Conservation (phyloP, 2,888 invertebrate genomes). For the Melangyna quadrimaculata region DNA sequence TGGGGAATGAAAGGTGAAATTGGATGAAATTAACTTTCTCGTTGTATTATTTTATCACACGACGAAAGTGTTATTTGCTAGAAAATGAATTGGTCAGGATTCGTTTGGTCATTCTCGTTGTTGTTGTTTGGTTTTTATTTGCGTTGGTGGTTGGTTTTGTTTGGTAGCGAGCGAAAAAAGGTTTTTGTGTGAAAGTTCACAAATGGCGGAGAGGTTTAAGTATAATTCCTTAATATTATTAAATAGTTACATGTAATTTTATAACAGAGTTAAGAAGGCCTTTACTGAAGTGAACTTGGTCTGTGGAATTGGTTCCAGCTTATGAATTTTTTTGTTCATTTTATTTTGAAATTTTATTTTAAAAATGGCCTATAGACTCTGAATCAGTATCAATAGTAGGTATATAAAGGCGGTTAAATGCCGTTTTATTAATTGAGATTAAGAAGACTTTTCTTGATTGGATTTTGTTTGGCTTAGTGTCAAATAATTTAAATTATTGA, state of each 20-base stretch:
- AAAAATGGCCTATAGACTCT: background rate
- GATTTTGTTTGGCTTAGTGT: background rate
- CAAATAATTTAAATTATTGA: background rate
- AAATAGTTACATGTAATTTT: background rate
- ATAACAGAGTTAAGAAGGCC: background rate
- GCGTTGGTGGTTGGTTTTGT: background rate
- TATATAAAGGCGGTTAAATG: background rate
- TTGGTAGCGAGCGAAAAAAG: background rate
- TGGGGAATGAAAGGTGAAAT: background rate
- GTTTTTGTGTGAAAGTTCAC: background rate
- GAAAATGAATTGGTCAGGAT: conserved; percentile 53
- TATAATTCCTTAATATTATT: background rate
- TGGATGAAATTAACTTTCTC: conserved; percentile 56
- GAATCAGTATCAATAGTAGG: background rate
- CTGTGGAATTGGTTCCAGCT: background rate
- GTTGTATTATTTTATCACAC: conserved; percentile 44
- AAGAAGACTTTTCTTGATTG: background rate
- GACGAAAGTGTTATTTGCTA: conserved; percentile 54
- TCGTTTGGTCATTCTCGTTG: background rate
- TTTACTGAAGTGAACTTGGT: background rate
- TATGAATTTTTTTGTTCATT: background rate
- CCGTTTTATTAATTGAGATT: background rate
- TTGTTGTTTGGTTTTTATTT: background rate
- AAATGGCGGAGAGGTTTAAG: background rate
- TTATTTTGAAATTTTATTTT: background rate